Evolutionary conservation across 2,113 vertebrate genomes (phyloP).

Genomic region (Piaya cayana): DNA sequence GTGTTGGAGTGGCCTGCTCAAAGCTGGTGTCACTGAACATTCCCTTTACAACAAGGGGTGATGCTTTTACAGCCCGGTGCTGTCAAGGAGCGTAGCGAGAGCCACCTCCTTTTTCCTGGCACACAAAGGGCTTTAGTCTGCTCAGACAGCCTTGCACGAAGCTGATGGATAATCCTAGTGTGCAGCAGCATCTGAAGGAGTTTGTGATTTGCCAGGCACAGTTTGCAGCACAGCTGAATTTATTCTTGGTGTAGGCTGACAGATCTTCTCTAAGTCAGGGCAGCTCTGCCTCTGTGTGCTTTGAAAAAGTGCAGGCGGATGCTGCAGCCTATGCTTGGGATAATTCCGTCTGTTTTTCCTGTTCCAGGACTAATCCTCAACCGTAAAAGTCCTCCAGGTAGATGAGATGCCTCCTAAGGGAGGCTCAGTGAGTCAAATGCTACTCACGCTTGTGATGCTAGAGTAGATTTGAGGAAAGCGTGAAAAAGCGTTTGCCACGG

Average conservation of each 20-base stretch:
- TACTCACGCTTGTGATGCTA: background rate
- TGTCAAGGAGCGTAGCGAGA: background rate
- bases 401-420: background rate
- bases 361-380: background rate
- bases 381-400: background rate
- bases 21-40: background rate
- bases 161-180: accelerated
- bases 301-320: background rate
- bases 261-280: background rate
- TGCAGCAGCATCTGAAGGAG: background rate
- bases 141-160: no score
- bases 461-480: background rate
- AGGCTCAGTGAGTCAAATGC: background rate
- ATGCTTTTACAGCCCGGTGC: background rate
- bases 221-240: background rate
- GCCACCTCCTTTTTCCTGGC: accelerated
- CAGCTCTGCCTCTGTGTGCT: background rate
- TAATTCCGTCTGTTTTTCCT: background rate
- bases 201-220: no score
- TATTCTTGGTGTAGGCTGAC: background rate
- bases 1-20: background rate
- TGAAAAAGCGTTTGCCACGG: background rate
- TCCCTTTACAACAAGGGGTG: background rate
- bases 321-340: background rate
- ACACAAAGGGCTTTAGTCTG: background rate